Base-by-base conservation (phyloP, 2,113 vertebrate species). In the Aspiorhynchus laticeps region DNA sequence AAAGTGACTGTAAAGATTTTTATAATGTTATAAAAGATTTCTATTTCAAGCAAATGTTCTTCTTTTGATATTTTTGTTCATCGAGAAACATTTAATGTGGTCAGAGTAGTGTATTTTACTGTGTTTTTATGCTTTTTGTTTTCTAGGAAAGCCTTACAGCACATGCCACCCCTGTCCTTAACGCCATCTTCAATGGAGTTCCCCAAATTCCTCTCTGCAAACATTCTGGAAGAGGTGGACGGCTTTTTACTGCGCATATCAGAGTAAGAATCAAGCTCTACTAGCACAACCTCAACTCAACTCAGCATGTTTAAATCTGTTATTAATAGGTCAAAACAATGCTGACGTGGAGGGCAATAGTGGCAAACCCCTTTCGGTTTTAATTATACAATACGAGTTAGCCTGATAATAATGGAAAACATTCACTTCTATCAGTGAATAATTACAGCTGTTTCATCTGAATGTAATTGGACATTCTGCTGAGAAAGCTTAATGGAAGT, bases 191-290 rank as follows among this genome's bases (percentile, higher is more conserved):
- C 98, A 75, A 95, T 97, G 0, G 97, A 98, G 87, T 96, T 98
- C 89, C 97, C 98, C 59, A 97, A 96, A 92, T 99, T 99, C 93
- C 96, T 99, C 38, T 99, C 98, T 26, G 91, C 96, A 26, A 99
- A 96, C 74, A 96, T 99, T 90, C 93, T 99, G 88, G 97, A 98
- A 92, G 98, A 99, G 91, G 98, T 99, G 28, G 98, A 99, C 87
- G 97, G 95, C 87, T 99, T 99, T 91, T 97, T 99, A n/a, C 90
- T 98, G 91, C 96, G 98, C 90, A 99, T 98, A 93, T 97, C 98
- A 90, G 93, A 94, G 91, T 94, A 93, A 91, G 88, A 63, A 79
- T 31, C 61, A 41, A 74, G 10, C 71, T 33, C 11, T 15, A 80
- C 33, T 86, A 79, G 85, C 21, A 28, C 78, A 41, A 12, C 21